These are phyloP conservation scores for Telenomus remus DNA, from an alignment of 1,140 invertebrate genomes.

Conservation along the genomic window DNA sequence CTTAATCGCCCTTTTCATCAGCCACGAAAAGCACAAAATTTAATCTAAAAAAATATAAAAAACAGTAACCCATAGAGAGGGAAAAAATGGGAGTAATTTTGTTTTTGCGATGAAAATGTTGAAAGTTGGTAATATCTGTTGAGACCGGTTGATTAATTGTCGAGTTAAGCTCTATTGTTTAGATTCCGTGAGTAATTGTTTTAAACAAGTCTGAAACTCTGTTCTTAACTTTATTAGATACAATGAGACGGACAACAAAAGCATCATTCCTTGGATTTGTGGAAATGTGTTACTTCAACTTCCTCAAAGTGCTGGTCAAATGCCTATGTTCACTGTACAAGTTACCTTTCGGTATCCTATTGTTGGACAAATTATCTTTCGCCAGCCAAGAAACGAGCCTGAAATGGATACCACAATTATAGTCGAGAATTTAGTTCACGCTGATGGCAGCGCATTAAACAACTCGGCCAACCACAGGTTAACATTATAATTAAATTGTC, in stretches of 20 bases:
- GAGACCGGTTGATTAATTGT: conserved; percentile 16
- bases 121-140: not conserved
- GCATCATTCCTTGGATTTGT: conserved; percentile 82
- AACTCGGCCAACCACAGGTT: conserved; percentile 86
- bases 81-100: too few species aligned
- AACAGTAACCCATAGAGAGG: not conserved
- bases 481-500: conserved; percentile 26
- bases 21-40: not conserved
- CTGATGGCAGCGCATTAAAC: conserved; percentile 88
- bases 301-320: conserved; percentile 80
- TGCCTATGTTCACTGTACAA: conserved; percentile 83
- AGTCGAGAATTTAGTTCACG: conserved; percentile 88
- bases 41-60: not conserved
- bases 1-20: conserved; percentile 1
- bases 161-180: conserved; percentile 9
- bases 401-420: conserved; percentile 88
- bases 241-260: conserved; percentile 72
- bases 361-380: conserved; percentile 88
- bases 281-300: conserved; percentile 80
- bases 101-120: too few species aligned
- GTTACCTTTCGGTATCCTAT: conserved; percentile 89
- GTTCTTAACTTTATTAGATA: conserved; percentile 62
- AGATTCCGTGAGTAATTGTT: conserved; percentile 13
- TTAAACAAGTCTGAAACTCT: conserved; percentile 14
- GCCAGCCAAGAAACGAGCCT: conserved; percentile 86